Percentiles rank a stretch among this genome's conserved stretches.
These are phyloP conservation scores for Muscina levida DNA, from an alignment of 2,888 invertebrate species.

Conservation along the genomic window DNA sequence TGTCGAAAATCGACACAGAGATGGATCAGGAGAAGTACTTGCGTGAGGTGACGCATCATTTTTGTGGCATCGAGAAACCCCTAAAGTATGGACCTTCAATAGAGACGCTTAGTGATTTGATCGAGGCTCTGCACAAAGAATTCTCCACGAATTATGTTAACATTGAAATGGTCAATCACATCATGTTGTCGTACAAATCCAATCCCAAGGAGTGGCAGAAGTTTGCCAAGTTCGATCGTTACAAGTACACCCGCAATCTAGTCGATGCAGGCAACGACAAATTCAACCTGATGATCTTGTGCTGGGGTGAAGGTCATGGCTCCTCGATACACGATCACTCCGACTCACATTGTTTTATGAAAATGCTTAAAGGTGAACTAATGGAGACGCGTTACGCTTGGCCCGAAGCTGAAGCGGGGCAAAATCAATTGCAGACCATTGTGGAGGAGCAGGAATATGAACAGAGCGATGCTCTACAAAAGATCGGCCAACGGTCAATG, in stretches of 20 bases:
- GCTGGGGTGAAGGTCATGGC: conserved; percentile 98
- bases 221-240: conserved; percentile 95
- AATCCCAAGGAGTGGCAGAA: conserved; percentile 95
- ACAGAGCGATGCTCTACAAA: conserved; percentile 49
- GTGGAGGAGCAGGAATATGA: conserved; percentile 30
- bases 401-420: conserved; percentile 60
- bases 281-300: conserved; percentile 98
- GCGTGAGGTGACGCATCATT: conserved; percentile 77
- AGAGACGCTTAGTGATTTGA: conserved; percentile 82
- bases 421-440: conserved; percentile 23
- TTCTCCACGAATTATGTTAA: conserved; percentile 92
- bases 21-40: conserved; percentile 77
- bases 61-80: conserved; percentile 78
- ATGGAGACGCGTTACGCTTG: conserved; percentile 85
- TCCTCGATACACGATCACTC: conserved; percentile 98
- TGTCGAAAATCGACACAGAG: conserved; percentile 74
- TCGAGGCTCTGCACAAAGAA: conserved; percentile 86
- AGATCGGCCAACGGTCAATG: conserved; percentile 83
- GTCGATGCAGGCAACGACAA: conserved; percentile 98
- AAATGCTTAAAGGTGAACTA: conserved; percentile 90
- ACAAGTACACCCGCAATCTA: conserved; percentile 96
- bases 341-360: conserved; percentile 98
- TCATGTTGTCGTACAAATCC: conserved; percentile 90
- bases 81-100: conserved; percentile 78
- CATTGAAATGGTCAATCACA: conserved; percentile 92